Percentiles rank a stretch among this genome's conserved stretches.
Evolutionary conservation across 2,888 invertebrate genomes (phyloP).

Genomic region (Melieria crassipennis): DNA sequence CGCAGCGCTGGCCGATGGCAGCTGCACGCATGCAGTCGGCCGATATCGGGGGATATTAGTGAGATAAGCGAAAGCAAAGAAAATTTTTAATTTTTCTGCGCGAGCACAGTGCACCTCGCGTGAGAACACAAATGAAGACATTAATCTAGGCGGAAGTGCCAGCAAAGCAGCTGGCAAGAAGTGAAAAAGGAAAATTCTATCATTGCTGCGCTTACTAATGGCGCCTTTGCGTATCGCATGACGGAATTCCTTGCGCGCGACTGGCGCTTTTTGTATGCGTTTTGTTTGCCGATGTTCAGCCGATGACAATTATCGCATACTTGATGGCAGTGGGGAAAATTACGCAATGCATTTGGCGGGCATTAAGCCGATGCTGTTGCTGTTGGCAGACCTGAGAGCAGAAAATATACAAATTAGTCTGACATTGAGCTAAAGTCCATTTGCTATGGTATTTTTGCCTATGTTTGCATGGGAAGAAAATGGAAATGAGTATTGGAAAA

Average conservation of each 20-base stretch:
- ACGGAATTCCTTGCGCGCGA: neutral
- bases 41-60: too few species aligned
- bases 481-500: too few species aligned
- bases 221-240: neutral
- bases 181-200: neutral
- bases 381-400: neutral
- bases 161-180: neutral
- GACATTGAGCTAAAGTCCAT: slow-evolving; percentile 26
- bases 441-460: too few species aligned
- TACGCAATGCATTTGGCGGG: neutral
- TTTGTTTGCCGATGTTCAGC: neutral
- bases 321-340: neutral
- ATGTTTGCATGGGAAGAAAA: too few species aligned
- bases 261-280: neutral
- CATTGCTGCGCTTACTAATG: slow-evolving; percentile 13
- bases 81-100: neutral
- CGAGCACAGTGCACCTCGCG: neutral
- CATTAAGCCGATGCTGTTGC: too few species aligned
- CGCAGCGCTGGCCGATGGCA: too few species aligned
- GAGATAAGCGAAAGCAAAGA: neutral
- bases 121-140: slow-evolving; percentile 31
- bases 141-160: slow-evolving; percentile 26
- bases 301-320: neutral
- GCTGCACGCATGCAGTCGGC: too few species aligned
- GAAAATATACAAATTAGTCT: slow-evolving; percentile 26